Conservation (phyloP, 2,888 invertebrate species). For the Spodoptera picta region DNA sequence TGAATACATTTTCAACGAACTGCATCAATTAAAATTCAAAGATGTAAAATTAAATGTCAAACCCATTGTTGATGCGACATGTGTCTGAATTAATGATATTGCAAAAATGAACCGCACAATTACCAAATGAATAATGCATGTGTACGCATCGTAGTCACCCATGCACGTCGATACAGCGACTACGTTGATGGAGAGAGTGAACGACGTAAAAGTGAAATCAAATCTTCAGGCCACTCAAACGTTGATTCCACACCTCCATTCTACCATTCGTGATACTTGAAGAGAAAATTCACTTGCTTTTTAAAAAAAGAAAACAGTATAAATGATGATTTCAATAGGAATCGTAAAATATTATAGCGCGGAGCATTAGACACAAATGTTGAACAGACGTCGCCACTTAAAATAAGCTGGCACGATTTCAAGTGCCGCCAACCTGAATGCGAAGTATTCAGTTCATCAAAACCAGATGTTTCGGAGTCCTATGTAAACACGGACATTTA, state of each 20-base stretch:
- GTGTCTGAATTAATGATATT: constrained; percentile 53
- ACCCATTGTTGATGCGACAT: constrained; percentile 48
- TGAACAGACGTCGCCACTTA: constrained; percentile 85
- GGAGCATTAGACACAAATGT: constrained; percentile 81
- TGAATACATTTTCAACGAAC: constrained; percentile 30
- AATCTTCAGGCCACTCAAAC: constrained; percentile 44
- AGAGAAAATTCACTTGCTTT: constrained; percentile 22
- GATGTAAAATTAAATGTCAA: constrained; percentile 45
- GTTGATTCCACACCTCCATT: constrained; percentile 10
- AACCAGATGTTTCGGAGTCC: constrained; percentile 84
- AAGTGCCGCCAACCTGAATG: constrained; percentile 86
- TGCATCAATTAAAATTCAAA: constrained; percentile 45
- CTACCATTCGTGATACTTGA: not conserved
- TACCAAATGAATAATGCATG: constrained; percentile 70
- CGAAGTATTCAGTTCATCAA: constrained; percentile 87
- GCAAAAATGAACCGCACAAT: constrained; percentile 51
- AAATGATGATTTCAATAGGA: constrained; percentile 71
- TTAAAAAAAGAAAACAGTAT: constrained; percentile 41
- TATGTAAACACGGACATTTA: constrained; percentile 78
- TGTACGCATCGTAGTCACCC: constrained; percentile 62
- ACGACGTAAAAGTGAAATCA: constrained; percentile 74
- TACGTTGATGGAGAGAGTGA: constrained; percentile 72
- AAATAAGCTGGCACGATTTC: constrained; percentile 88
- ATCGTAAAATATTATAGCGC: constrained; percentile 73
- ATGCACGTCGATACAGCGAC: constrained; percentile 64